phyloP scores from a whole-genome alignment of 2,888 invertebrate genomes.

The Rosalia funebris region DNA sequence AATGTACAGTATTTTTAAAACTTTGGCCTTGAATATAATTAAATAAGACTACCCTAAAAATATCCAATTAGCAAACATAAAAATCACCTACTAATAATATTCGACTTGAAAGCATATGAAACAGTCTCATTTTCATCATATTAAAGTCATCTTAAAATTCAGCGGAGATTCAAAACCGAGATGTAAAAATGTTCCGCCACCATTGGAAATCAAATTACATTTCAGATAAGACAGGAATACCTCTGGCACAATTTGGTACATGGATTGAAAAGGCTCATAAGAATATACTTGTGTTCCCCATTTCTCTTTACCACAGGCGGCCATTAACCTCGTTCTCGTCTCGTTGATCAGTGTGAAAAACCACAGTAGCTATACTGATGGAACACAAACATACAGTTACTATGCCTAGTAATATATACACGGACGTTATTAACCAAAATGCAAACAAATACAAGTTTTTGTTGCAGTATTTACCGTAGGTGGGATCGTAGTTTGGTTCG shows the following conservation, averaged over 20 bases:
- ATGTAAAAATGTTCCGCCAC: too few species aligned
- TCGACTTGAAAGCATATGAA: too few species aligned
- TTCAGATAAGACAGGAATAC: too few species aligned
- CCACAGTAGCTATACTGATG: conserved; percentile 65
- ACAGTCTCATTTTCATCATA: too few species aligned
- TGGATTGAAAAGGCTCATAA: conserved; percentile 5
- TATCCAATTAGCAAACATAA: too few species aligned
- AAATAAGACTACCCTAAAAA: too few species aligned
- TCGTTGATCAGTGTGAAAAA: conserved; percentile 53
- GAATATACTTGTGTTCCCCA: conserved; percentile 27
- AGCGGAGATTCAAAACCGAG: too few species aligned
- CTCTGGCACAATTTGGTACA: not conserved
- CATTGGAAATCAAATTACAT: too few species aligned
- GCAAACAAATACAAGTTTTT: conserved; percentile 74
- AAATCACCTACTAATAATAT: too few species aligned
- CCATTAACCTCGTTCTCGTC: conserved; percentile 42
- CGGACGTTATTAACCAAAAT: conserved; percentile 75
- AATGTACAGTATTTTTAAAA: not conserved
- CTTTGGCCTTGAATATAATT: too few species aligned
- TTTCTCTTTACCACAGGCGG: conserved; percentile 37
- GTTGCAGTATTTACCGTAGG: conserved; percentile 69
- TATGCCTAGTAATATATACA: conserved; percentile 70
- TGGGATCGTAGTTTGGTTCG: conserved; percentile 69
- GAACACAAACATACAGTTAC: conserved; percentile 68
- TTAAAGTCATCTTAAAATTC: too few species aligned